Conservation (phyloP, 2,888 invertebrate species). For the Prosapia bicincta region DNA sequence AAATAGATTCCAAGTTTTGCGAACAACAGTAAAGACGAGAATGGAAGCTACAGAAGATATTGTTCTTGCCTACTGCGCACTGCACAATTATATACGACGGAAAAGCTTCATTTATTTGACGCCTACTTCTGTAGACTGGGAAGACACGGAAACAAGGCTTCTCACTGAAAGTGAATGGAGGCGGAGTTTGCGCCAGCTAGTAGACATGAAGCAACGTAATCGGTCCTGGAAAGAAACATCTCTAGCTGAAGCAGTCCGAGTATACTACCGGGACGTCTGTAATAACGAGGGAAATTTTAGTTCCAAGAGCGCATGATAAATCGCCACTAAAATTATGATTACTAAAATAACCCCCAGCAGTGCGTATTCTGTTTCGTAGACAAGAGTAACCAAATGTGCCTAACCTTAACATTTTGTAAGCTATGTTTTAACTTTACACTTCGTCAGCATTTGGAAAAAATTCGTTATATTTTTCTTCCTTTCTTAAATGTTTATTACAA, state of each 20-base stretch:
- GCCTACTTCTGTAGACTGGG: not conserved
- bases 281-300: too few species aligned
- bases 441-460: not conserved
- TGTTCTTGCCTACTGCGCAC: slow-evolving; percentile 12
- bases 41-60: not conserved
- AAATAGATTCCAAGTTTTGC: not conserved
- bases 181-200: not conserved
- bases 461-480: slow-evolving; percentile 8
- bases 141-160: not conserved
- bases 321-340: too few species aligned
- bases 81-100: slow-evolving; percentile 5
- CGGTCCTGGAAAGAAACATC: too few species aligned
- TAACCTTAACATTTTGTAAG: too few species aligned
- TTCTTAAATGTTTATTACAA: slow-evolving; percentile 2
- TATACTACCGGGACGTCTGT: too few species aligned
- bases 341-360: too few species aligned
- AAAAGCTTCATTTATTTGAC: slow-evolving; percentile 2
- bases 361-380: too few species aligned
- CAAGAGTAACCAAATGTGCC: too few species aligned
- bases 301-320: too few species aligned
- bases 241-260: too few species aligned
- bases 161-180: slow-evolving; percentile 10
- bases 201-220: not conserved
- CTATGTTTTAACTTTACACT: slow-evolving; percentile 1
- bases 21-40: slow-evolving; percentile 1